Evolutionary conservation across 2,888 invertebrate genomes (phyloP), one percentile per base, ranked within the genome.

Genomic region (Diachrysia chrysitis): DNA sequence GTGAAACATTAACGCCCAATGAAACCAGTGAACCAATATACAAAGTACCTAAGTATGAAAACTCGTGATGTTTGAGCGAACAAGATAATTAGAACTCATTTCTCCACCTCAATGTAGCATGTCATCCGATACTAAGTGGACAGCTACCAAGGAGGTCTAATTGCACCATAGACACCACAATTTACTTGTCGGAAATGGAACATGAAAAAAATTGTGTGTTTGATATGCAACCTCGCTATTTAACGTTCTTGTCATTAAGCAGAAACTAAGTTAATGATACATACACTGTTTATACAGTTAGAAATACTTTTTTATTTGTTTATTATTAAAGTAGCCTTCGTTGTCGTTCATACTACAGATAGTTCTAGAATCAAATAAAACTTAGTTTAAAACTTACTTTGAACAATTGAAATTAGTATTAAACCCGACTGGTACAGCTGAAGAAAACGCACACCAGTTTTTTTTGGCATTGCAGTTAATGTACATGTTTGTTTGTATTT

Each of bases 101-200:
- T 83, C 79, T 78, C 73, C 66, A 63, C 73, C 69, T 76, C 78
- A 71, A 82, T 82, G 81, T 72, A 74, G 60, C 76, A 72, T 83
- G 82, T 85, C 85, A 85, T 81, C 76, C 79, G 81, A 83, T 70
- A 81, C 83, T 81, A 81, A 83, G 79, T 83, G 76, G 78, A 63
- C 72, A 72, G 68, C 72, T 63, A 75, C 69, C 72, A 76, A 73
- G 71, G 71, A 83, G 79, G 79, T 77, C 82, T 90, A 90, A 90
- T 91, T 88, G 83, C 73, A 85, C 73, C 78, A 79, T 80, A 66
- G 79, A 84, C 78, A 76, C 83, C 66, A 79, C 84, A 87, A 90
- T 90, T 90, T 88, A 74, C 78, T 77, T 71, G 67, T 81, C 66
- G 78, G 83, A 89, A 90, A 84, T 89, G 82, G 88, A 83, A 88